Percentiles rank a stretch among this genome's conserved stretches.
Evolutionary conservation across 2,888 invertebrate genomes (phyloP).

Genomic region (Athalia cordata): DNA sequence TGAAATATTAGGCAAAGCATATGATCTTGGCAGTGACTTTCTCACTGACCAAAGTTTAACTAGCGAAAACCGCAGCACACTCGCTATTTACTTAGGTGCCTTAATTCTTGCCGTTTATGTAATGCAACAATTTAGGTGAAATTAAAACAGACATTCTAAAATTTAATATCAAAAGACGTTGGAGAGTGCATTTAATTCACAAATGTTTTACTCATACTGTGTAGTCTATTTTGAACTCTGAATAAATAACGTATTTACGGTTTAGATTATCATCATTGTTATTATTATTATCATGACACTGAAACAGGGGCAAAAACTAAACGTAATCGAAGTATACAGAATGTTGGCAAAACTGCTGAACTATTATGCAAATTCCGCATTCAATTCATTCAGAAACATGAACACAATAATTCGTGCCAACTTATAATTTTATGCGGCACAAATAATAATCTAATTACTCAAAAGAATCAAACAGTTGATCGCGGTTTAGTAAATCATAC

Average conservation of each 20-base stretch:
- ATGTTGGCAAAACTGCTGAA: not conserved
- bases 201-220: constrained; percentile 5
- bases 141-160: not conserved
- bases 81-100: constrained; percentile 18
- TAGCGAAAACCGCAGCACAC: not conserved
- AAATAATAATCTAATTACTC: no score
- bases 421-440: no score
- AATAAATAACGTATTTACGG: not conserved
- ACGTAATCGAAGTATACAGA: not conserved
- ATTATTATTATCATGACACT: constrained; percentile 36
- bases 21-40: no score
- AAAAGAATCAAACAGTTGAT: no score
- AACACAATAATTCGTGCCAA: no score
- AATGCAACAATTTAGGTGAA: not conserved
- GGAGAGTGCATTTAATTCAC: constrained; percentile 16
- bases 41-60: no score
- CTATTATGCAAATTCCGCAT: no score
- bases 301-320: constrained; percentile 14
- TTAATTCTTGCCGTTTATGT: constrained; percentile 1
- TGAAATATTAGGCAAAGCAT: not conserved
- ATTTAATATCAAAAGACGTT: not conserved
- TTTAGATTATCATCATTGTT: not conserved
- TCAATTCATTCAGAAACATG: no score
- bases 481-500: not conserved
- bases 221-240: not conserved